A percentile compares a stretch with the other conserved stretches of the same genome.
These are phyloP conservation scores for Porites lobata DNA, from an alignment of 92 coral and sea anemone genomes.

Conservation along the genomic window DNA sequence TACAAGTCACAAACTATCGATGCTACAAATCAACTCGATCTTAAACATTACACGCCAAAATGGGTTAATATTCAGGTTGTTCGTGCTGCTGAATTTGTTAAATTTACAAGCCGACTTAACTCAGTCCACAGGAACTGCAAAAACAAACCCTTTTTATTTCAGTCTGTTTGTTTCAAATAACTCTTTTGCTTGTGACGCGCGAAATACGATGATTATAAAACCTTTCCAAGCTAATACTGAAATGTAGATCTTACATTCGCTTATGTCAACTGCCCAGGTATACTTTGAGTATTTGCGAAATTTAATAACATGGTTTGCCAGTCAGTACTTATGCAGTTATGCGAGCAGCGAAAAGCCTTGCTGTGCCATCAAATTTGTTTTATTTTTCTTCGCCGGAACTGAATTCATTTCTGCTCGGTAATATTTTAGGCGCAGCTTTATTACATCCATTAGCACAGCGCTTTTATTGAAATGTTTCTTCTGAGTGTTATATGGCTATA, in stretches of 20 bases:
- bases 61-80: constrained; percentile 9
- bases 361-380: constrained; percentile 36
- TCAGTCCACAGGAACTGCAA: constrained; percentile 40
- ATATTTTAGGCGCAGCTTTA: constrained; percentile 26
- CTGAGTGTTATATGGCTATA: constrained; percentile 10
- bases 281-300: constrained; percentile 41
- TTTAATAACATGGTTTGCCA: constrained; percentile 23
- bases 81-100: constrained; percentile 19
- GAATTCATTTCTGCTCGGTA: constrained; percentile 35
- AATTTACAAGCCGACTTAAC: constrained; percentile 52
- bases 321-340: constrained; percentile 24
- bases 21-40: background rate
- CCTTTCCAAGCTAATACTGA: background rate
- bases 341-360: constrained; percentile 36
- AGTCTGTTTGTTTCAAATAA: constrained; percentile 15
- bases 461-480: constrained; percentile 29
- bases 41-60: background rate
- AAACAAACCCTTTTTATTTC: constrained; percentile 32
- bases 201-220: background rate
- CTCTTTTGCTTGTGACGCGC: background rate
- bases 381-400: constrained; percentile 43
- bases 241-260: background rate
- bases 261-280: background rate
- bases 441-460: constrained; percentile 21
- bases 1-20: background rate